These are phyloP conservation scores for Tiliacea citrago DNA, from an alignment of 2,888 invertebrate species.

Conservation along the genomic window DNA sequence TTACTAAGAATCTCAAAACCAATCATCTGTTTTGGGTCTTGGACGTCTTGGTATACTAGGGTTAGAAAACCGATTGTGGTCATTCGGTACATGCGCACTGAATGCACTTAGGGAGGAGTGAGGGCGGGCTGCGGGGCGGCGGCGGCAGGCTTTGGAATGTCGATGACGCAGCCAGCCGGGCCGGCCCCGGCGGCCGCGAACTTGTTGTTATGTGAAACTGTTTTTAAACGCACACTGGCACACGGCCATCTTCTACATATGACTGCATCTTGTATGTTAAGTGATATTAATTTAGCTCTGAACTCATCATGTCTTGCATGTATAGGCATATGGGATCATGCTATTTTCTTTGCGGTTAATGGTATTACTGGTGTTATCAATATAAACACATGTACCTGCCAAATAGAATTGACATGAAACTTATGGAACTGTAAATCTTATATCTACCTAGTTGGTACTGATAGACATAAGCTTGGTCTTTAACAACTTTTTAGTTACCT, in stretches of 20 bases:
- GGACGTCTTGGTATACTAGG: constrained; percentile 29
- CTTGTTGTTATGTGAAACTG: constrained; percentile 89
- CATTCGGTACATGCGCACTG: constrained; percentile 87
- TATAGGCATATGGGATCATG: neutral
- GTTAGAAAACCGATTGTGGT: constrained; percentile 82
- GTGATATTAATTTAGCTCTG: constrained; percentile 41
- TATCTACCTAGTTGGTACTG: neutral
- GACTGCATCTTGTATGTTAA: constrained; percentile 44
- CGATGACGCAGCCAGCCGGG: constrained; percentile 87
- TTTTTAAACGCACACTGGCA: constrained; percentile 79
- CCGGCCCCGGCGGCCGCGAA: constrained; percentile 81
- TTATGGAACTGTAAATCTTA: neutral
- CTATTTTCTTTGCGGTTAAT: neutral
- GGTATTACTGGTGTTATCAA: constrained; percentile 1
- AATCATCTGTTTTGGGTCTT: constrained; percentile 35
- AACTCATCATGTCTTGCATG: neutral
- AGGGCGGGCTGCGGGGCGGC: constrained; percentile 73
- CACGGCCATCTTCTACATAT: constrained; percentile 68
- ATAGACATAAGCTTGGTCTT: neutral
- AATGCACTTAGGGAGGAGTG: constrained; percentile 73
- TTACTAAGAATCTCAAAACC: neutral
- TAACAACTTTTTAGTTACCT: constrained; percentile 10
- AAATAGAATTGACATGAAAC: neutral
- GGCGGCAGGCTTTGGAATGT: constrained; percentile 86
- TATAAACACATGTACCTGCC: neutral